Percentiles rank a stretch among this genome's conserved stretches.
These are phyloP conservation scores for Mesorhabditis spiculigera DNA, from an alignment of 2,888 invertebrate genomes.

Conservation along the genomic window DNA sequence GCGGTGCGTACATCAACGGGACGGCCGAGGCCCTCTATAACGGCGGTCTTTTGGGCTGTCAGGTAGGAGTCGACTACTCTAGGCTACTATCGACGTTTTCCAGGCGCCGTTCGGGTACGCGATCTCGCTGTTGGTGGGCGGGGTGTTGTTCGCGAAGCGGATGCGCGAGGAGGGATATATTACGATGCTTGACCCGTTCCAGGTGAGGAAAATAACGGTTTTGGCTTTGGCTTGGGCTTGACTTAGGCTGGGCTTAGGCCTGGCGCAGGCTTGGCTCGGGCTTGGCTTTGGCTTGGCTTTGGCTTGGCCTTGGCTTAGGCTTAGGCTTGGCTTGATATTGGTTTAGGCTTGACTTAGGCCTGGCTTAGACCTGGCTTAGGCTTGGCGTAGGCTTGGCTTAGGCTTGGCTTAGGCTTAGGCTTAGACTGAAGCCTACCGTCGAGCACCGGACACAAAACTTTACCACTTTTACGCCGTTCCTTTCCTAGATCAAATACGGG, in stretches of 20 bases:
- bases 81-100: neutral
- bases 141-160: constrained; percentile 93
- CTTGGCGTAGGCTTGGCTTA: no score
- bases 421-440: no score
- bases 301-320: no score
- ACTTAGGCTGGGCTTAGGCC: no score
- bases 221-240: no score
- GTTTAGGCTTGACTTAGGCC: no score
- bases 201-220: constrained; percentile 22
- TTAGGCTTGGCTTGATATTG: no score
- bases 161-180: constrained; percentile 90
- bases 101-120: constrained; percentile 95
- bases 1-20: constrained; percentile 98
- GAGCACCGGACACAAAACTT: neutral
- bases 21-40: constrained; percentile 95
- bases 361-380: no score
- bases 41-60: constrained; percentile 85
- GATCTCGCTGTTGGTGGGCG: constrained; percentile 85
- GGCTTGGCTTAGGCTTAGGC: no score
- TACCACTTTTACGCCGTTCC: neutral
- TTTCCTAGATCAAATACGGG: constrained; percentile 83
- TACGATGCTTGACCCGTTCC: constrained; percentile 93
- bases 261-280: no score
- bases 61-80: constrained; percentile 16
- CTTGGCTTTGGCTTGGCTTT: no score